A percentile compares a stretch with the other conserved stretches of the same genome.
Conservation (phyloP, 2,888 invertebrate species). For the Cacoxenus indagator region DNA sequence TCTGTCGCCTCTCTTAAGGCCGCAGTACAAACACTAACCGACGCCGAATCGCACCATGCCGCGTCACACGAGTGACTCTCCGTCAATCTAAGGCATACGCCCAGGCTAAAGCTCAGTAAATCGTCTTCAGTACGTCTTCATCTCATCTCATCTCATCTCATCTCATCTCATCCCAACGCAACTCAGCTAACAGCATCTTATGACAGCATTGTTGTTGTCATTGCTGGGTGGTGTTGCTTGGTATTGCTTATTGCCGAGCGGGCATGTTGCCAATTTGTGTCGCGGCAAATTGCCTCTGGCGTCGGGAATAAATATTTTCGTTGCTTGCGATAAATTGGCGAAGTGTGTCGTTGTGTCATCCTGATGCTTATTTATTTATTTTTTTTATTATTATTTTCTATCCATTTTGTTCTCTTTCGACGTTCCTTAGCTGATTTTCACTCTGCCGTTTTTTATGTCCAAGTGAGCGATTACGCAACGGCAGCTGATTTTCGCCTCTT, state of each 20-base stretch:
- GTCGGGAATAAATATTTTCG: slow-evolving; percentile 34
- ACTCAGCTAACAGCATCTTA: not conserved
- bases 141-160: not conserved
- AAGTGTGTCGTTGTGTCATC: not conserved
- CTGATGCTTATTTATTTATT: not conserved
- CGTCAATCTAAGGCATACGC: not conserved
- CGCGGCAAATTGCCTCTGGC: slow-evolving; percentile 32
- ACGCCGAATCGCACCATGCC: too few species aligned
- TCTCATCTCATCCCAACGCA: not conserved
- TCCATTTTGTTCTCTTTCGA: not conserved
- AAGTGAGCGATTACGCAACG: slow-evolving; percentile 17
- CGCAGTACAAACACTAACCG: too few species aligned
- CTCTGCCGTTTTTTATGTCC: slow-evolving; percentile 26
- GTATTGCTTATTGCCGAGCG: not conserved
- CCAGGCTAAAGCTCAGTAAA: not conserved
- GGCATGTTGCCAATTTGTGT: slow-evolving; percentile 35
- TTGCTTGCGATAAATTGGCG: slow-evolving; percentile 31
- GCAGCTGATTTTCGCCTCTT: not conserved
- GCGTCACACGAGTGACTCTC: too few species aligned
- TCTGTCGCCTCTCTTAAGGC: not conserved
- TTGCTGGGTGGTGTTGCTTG: not conserved
- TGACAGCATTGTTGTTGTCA: not conserved
- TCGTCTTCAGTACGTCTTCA: not conserved
- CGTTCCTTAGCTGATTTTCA: not conserved
- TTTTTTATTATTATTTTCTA: not conserved